Conservation (phyloP, 2,888 invertebrate genomes). For the Megaustenia siamemsis region DNA sequence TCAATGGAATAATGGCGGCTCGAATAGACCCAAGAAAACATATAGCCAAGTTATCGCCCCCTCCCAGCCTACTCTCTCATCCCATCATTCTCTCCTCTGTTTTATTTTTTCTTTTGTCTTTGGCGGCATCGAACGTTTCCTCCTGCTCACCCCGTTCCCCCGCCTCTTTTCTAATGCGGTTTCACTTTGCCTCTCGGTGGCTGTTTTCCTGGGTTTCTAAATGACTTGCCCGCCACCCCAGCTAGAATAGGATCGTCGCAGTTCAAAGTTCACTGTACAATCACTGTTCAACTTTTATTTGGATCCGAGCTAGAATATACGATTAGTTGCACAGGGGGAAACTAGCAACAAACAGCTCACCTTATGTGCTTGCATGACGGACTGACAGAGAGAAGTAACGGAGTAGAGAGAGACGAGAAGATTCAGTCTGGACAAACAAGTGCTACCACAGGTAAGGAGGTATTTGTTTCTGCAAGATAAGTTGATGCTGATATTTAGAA, state of each 20-base stretch:
- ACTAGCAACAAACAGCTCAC: conserved; percentile 22
- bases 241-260: conserved; percentile 8
- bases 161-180: no score
- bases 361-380: conserved; percentile 18
- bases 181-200: neutral
- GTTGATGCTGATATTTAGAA: neutral
- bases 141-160: no score
- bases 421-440: neutral
- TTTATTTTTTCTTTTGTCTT: neutral
- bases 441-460: neutral
- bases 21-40: conserved; percentile 10
- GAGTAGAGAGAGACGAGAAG: neutral
- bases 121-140: neutral
- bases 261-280: conserved; percentile 30
- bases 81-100: neutral
- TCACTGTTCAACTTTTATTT: conserved; percentile 35
- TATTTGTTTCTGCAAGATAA: neutral
- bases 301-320: conserved; percentile 9
- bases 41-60: neutral
- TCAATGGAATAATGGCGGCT: conserved; percentile 27
- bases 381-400: neutral
- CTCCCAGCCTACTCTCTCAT: neutral
- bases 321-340: conserved; percentile 30
- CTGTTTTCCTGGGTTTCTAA: neutral
- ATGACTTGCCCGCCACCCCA: neutral